Evolutionary conservation across 1,140 invertebrate genomes (phyloP).

Genomic region (Hycleus phaleratus): DNA sequence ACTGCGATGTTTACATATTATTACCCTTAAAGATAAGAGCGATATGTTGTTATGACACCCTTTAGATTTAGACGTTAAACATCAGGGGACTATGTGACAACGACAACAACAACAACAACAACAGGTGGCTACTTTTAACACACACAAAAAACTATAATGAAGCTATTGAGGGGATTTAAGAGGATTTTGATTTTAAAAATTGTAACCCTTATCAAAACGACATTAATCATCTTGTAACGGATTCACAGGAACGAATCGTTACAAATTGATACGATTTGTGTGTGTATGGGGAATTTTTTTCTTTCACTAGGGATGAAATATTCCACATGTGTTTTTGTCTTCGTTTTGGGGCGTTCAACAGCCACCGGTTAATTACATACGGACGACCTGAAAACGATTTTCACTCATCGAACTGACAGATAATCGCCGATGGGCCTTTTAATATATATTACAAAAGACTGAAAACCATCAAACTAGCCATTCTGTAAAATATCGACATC

Average conservation of each 20-base stretch:
- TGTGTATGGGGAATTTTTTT: too few relatives aligned
- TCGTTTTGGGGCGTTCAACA: conserved; percentile 9
- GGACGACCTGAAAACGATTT: conserved; percentile 21
- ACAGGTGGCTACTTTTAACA: conserved; percentile 5
- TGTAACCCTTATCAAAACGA: too few relatives aligned
- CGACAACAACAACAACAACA: conserved; percentile 1
- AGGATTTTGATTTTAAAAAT: too few relatives aligned
- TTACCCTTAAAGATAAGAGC: conserved; percentile 1
- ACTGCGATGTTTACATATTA: conserved; percentile 3
- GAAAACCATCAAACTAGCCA: not conserved
- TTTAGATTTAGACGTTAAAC: conserved; percentile 9
- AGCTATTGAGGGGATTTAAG: too few relatives aligned
- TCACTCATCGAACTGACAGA: conserved; percentile 23
- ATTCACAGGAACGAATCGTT: too few relatives aligned
- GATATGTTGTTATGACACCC: conserved; percentile 7
- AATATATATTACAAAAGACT: conserved; percentile 21
- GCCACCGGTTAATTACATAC: conserved; percentile 27
- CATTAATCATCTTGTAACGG: too few relatives aligned
- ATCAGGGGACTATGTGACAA: not conserved
- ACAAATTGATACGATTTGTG: too few relatives aligned
- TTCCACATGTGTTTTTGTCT: not conserved
- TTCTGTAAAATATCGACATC: conserved; percentile 5
- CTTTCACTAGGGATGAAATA: too few relatives aligned
- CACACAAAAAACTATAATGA: conserved; percentile 1
- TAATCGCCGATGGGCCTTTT: conserved; percentile 16